These are phyloP conservation scores for Steinernema carpocapsae DNA, from an alignment of 2,888 invertebrate species.

Conservation along the genomic window DNA sequence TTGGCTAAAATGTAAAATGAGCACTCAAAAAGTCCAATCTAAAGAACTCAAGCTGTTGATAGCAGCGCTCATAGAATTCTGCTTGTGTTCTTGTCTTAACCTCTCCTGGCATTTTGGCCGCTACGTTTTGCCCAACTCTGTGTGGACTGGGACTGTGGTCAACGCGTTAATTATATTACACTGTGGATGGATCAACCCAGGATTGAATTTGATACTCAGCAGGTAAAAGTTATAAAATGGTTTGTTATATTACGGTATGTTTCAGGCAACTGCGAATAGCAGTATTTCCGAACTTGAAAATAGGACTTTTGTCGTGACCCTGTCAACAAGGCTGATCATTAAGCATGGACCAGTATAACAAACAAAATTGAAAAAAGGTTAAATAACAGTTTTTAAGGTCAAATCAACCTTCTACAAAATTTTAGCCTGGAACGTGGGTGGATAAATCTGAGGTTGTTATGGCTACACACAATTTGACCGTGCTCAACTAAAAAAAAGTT, in stretches of 20 bases:
- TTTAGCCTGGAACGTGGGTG: too few relatives aligned
- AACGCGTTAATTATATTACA: neutral
- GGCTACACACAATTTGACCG: too few relatives aligned
- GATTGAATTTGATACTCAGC: neutral
- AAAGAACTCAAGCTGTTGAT: neutral
- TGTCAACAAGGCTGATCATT: too few relatives aligned
- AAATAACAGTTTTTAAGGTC: too few relatives aligned
- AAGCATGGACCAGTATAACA: too few relatives aligned
- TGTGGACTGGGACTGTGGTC: neutral
- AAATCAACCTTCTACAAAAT: too few relatives aligned
- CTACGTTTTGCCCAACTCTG: neutral
- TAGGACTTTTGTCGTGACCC: too few relatives aligned
- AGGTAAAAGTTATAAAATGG: neutral
- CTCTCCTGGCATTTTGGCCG: neutral
- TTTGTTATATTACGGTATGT: neutral
- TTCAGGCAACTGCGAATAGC: neutral
- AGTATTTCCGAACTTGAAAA: too few relatives aligned
- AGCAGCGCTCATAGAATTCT: neutral
- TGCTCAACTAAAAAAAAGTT: too few relatives aligned
- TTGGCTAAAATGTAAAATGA: neutral
- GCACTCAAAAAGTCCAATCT: neutral
- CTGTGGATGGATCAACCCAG: slow-evolving; percentile 19
- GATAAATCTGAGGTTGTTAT: too few relatives aligned
- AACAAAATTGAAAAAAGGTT: too few relatives aligned
- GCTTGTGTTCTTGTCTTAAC: neutral